phyloP scores from a whole-genome alignment of 2,113 vertebrate genomes.

The Stomatorhinus ivindoensis region DNA sequence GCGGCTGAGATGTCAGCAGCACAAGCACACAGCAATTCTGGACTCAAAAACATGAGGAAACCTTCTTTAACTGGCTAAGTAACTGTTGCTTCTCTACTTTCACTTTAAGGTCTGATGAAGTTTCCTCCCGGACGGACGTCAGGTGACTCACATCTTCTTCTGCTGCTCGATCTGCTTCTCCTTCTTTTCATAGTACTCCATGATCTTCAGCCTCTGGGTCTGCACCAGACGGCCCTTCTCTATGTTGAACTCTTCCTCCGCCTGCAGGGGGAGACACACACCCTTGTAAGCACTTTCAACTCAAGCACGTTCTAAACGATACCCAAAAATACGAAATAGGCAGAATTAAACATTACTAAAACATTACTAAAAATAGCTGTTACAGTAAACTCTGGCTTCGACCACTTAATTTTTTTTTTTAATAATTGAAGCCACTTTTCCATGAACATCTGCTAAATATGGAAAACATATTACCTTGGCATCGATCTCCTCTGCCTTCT shows the following conservation, averaged over 20 bases:
- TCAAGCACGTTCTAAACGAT: background rate
- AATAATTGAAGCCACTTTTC: background rate
- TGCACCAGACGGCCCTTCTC: slow-evolving; percentile 97
- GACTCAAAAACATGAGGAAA: background rate
- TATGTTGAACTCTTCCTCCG: slow-evolving; percentile 98
- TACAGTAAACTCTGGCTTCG: background rate
- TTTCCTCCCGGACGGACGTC: background rate
- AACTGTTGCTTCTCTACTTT: background rate
- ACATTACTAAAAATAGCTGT: background rate
- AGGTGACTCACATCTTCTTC: slow-evolving; percentile 87
- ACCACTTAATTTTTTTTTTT: background rate
- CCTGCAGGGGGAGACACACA: slow-evolving; percentile 58
- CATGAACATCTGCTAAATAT: background rate
- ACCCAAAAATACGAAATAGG: background rate
- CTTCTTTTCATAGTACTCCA: slow-evolving; percentile 99
- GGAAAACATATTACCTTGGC: slow-evolving; percentile 74
- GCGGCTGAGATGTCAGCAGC: slow-evolving; percentile 5
- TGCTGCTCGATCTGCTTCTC: slow-evolving; percentile 99
- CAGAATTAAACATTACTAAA: background rate
- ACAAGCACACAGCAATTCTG: slow-evolving; percentile 1
- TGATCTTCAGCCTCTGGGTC: slow-evolving; percentile 95
- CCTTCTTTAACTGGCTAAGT: background rate
- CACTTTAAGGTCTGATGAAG: background rate
- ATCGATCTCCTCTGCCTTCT: slow-evolving; percentile 98
- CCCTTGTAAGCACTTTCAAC: background rate